A percentile compares a stretch with the other conserved stretches of the same genome.
phyloP scores from a whole-genome alignment of 2,797 vertebrate genomes.

The Alectoris magna region DNA sequence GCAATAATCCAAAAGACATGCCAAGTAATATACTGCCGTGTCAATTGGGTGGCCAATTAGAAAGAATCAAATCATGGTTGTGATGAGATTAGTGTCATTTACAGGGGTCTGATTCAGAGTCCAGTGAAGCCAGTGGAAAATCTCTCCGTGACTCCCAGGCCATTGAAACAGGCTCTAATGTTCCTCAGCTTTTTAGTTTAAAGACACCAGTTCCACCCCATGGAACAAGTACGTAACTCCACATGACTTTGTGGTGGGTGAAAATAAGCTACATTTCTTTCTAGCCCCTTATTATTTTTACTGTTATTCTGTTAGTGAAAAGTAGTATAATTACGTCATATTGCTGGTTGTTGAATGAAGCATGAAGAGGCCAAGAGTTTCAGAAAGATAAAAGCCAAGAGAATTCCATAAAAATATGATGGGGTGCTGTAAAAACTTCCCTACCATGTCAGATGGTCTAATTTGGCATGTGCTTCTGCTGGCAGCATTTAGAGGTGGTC shows the following conservation, averaged over 20 bases:
- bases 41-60: conserved; percentile 65
- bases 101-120: neutral
- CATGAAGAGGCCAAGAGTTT: neutral
- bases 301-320: neutral
- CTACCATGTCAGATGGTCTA: neutral
- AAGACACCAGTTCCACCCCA: neutral
- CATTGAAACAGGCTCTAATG: neutral
- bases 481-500: neutral
- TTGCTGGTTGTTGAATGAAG: neutral
- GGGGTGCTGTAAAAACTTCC: neutral
- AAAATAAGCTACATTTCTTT: neutral
- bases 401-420: neutral
- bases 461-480: neutral
- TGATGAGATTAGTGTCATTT: conserved; percentile 63
- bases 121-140: neutral
- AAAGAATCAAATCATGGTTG: conserved; percentile 34
- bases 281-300: neutral
- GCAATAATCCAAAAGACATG: neutral
- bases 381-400: neutral
- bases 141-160: neutral
- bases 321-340: neutral
- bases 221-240: neutral
- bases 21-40: neutral
- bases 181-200: neutral
- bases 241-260: neutral